Conservation (phyloP, 2,888 invertebrate species). For the Acronicta psi region DNA sequence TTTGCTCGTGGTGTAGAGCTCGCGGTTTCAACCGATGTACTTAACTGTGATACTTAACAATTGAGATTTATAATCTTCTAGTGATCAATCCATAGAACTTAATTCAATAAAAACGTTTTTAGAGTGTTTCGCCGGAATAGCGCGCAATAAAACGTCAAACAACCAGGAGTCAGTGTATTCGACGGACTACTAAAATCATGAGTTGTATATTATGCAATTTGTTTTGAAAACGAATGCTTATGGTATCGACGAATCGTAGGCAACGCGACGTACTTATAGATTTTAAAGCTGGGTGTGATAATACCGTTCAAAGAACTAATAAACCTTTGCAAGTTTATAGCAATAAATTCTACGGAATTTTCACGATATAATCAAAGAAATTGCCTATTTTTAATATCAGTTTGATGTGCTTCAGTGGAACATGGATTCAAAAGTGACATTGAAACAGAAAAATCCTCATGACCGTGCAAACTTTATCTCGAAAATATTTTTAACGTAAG, state of each 20-base stretch:
- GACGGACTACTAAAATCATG: constrained; percentile 40
- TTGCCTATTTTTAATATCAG: background rate
- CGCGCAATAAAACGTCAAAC: constrained; percentile 1
- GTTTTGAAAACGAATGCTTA: constrained; percentile 41
- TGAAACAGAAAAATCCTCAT: constrained; percentile 90
- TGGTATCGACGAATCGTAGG: constrained; percentile 30
- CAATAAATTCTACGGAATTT: constrained; percentile 6
- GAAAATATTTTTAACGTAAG: constrained; percentile 91
- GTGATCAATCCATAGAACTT: constrained; percentile 19
- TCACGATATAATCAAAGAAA: constrained; percentile 1
- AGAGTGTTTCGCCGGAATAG: constrained; percentile 24
- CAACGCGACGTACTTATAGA: constrained; percentile 2
- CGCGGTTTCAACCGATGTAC: constrained; percentile 42
- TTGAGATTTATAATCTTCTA: constrained; percentile 38
- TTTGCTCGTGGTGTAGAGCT: constrained; percentile 38
- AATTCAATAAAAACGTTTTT: constrained; percentile 15
- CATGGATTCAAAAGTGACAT: constrained; percentile 90
- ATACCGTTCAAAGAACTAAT: constrained; percentile 7
- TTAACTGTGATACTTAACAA: constrained; percentile 58
- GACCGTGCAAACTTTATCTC: constrained; percentile 89
- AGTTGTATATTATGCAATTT: constrained; percentile 62
- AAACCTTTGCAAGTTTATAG: constrained; percentile 11
- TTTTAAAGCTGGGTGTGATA: constrained; percentile 13
- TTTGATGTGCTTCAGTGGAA: constrained; percentile 42
- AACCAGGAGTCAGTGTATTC: constrained; percentile 45